Evolutionary conservation across 2,888 invertebrate genomes (phyloP).

Genomic region (Gandaritis pyraliata): DNA sequence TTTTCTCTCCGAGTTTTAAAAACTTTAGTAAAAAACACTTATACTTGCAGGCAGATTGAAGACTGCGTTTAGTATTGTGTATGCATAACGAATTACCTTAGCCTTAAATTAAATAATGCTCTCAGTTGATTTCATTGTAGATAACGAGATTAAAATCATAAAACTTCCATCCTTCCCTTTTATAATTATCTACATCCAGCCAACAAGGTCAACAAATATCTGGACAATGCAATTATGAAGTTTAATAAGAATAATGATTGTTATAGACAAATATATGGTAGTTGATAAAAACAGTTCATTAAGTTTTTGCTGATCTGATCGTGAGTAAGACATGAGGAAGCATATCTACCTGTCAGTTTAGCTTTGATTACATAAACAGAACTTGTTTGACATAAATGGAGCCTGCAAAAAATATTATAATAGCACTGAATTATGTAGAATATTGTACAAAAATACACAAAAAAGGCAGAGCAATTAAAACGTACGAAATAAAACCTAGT

Average conservation of each 20-base stretch:
- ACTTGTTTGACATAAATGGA: conserved; percentile 31
- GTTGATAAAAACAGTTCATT: conserved; percentile 20
- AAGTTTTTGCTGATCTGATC: conserved; percentile 23
- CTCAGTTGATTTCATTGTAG: too few relatives aligned
- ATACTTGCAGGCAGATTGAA: too few relatives aligned
- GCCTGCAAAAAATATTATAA: conserved; percentile 22
- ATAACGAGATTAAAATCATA: too few relatives aligned
- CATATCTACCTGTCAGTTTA: conserved; percentile 13
- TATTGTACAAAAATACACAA: background rate
- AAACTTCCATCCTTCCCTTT: too few relatives aligned
- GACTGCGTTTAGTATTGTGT: too few relatives aligned
- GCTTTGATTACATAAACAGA: conserved; percentile 20
- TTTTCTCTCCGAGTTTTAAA: too few relatives aligned
- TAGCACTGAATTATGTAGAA: background rate
- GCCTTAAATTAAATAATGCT: too few relatives aligned
- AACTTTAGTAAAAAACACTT: too few relatives aligned
- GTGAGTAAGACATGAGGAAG: conserved; percentile 29
- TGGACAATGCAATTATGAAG: conserved; percentile 19
- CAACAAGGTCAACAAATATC: conserved; percentile 3
- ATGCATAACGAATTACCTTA: too few relatives aligned
- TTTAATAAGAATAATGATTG: conserved; percentile 2
- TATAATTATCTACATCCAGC: too few relatives aligned
- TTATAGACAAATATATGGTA: conserved; percentile 5
- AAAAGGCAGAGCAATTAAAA: conserved; percentile 2
- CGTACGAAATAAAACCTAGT: background rate